Percentiles rank a stretch among this genome's conserved stretches.
Evolutionary conservation across 2,113 vertebrate genomes (phyloP).

Genomic region (Chamaetylas fuelleborni): DNA sequence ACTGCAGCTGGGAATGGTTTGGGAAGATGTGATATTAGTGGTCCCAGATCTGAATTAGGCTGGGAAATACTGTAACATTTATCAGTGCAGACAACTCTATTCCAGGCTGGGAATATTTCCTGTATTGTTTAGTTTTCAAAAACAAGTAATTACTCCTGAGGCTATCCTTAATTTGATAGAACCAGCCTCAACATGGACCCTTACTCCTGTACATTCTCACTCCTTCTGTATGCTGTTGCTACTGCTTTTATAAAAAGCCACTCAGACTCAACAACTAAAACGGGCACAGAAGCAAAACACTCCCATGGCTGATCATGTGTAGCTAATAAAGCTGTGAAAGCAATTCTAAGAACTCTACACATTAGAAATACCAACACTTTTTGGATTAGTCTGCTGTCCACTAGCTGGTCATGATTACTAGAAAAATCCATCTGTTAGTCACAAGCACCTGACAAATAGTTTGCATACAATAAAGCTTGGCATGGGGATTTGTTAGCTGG

Average conservation of each 20-base stretch:
- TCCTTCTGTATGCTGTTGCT: neutral
- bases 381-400: conserved; percentile 8
- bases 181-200: neutral
- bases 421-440: conserved; percentile 20
- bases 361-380: neutral
- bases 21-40: neutral
- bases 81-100: neutral
- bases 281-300: neutral
- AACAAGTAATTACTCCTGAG: neutral
- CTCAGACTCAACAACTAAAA: neutral
- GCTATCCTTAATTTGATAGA: neutral
- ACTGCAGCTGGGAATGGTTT: neutral
- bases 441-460: conserved; percentile 26
- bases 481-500: neutral
- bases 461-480: conserved; percentile 47
- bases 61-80: neutral
- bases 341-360: neutral
- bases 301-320: neutral
- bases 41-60: neutral
- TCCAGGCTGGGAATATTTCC: neutral
- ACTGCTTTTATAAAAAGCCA: neutral
- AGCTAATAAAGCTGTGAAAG: neutral
- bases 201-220: neutral
- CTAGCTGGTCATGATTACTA: neutral
- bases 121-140: neutral